These are phyloP conservation scores for Rutilus rutilus DNA, from an alignment of 2,113 vertebrate species.

Conservation along the genomic window DNA sequence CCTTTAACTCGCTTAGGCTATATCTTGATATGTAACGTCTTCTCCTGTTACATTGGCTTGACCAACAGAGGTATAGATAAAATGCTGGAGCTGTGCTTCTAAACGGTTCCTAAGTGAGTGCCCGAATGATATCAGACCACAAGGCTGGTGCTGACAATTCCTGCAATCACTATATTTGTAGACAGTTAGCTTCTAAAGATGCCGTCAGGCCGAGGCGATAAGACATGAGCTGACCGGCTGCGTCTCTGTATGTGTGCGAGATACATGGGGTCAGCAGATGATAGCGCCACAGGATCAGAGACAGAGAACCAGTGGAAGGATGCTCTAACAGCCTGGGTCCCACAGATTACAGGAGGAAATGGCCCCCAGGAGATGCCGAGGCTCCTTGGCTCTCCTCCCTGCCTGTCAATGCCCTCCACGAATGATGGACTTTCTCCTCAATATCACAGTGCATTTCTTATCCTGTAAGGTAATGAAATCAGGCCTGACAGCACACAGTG, in stretches of 20 bases:
- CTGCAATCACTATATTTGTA: slow-evolving; percentile 56
- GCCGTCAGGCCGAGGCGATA: slow-evolving; percentile 48
- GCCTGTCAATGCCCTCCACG: slow-evolving; percentile 58
- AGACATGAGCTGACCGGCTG: slow-evolving; percentile 36
- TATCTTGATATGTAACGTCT: not conserved
- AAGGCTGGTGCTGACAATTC: slow-evolving; percentile 57
- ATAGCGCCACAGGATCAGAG: slow-evolving; percentile 48
- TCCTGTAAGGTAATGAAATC: slow-evolving; percentile 63
- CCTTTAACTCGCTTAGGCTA: not conserved
- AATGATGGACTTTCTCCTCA: slow-evolving; percentile 53
- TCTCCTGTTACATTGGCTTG: not conserved
- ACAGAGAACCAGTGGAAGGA: slow-evolving; percentile 48
- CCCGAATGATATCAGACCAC: slow-evolving; percentile 27
- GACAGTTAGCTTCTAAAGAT: slow-evolving; percentile 57
- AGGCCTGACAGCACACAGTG: slow-evolving; percentile 59
- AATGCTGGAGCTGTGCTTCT: slow-evolving; percentile 50
- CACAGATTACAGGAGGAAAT: slow-evolving; percentile 59
- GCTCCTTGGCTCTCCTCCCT: slow-evolving; percentile 39
- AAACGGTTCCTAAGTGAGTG: slow-evolving; percentile 10
- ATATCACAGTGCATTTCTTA: slow-evolving; percentile 55
- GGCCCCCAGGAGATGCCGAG: slow-evolving; percentile 46
- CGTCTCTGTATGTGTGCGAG: slow-evolving; percentile 46
- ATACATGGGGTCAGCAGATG: slow-evolving; percentile 30
- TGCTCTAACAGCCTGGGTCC: slow-evolving; percentile 54
- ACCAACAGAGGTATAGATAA: slow-evolving; percentile 62